Conservation (phyloP, 2,888 invertebrate genomes). For the Parascotia fuliginaria region DNA sequence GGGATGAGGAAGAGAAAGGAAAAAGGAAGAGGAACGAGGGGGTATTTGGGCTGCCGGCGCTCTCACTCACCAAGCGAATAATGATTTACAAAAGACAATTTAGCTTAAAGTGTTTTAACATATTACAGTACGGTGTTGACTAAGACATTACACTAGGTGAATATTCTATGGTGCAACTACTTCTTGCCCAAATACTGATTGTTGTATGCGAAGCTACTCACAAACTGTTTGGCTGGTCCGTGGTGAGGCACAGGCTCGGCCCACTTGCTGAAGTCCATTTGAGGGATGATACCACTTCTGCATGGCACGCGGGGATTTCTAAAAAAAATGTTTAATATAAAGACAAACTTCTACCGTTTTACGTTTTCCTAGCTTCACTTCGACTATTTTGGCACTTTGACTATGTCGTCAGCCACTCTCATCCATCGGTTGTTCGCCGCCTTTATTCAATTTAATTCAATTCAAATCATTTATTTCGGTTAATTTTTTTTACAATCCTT, state of each 20-base stretch:
- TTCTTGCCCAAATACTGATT: conserved; percentile 80
- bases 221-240: conserved; percentile 85
- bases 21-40: too few relatives aligned
- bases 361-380: too few relatives aligned
- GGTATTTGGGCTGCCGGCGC: too few relatives aligned
- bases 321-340: conserved; percentile 41
- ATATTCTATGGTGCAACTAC: conserved; percentile 65
- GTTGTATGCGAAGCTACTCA: conserved; percentile 87
- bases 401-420: too few relatives aligned
- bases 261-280: conserved; percentile 96
- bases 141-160: conserved; percentile 48
- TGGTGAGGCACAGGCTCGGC: conserved; percentile 88
- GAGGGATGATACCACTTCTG: conserved; percentile 94
- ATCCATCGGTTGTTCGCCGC: too few relatives aligned
- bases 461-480: too few relatives aligned
- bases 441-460: too few relatives aligned
- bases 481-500: too few relatives aligned
- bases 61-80: too few relatives aligned
- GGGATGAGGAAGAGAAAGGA: too few relatives aligned
- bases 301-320: conserved; percentile 98
- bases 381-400: too few relatives aligned
- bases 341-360: too few relatives aligned
- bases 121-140: conserved; percentile 48
- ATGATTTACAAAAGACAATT: conserved; percentile 10
- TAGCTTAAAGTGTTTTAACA: conserved; percentile 35